Evolutionary conservation across 2,797 vertebrate species (phyloP), one percentile per base, ranked within the genome.

Genomic region (Delichon dasypus): DNA sequence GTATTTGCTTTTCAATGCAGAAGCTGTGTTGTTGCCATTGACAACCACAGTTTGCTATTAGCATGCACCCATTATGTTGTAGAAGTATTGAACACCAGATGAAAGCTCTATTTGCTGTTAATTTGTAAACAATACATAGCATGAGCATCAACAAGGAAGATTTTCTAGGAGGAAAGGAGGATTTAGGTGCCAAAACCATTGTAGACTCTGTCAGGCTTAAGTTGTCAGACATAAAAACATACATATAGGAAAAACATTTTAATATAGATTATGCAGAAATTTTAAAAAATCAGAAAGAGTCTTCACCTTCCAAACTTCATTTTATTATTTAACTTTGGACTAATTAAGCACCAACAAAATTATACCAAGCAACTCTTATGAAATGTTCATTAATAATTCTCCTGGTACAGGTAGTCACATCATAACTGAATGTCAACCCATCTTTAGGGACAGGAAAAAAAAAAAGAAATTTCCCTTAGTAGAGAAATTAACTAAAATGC

Each of bases 401-500:
- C 54, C 17, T 84, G 73, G 14, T 81, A 76, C 19, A 76, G 51
- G 34, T 92, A 86, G 55, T 94, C 51, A 91, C 16, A 91, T 84
- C 58, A 66, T 76, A 89, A 95, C 82, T 92, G 91, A 95, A 94
- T 93, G 87, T 86, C 87, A 96, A 45, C n/a, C 10, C 45, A 67
- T 86, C 87, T 86, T 86, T 90, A 88, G 70, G 73, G 91, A 91
- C 19, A 18, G 32, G 12, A 29, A 85, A 88, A 85, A 88, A 85
- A 81, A 94, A 82, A 94, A 21, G 2, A 60, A n/a, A 71, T 74
- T 95, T 90, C 42, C 36, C 22, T 95, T 95, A 87, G 91, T 62
- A 82, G 36, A 75, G 58, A 95, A 93, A 94, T 86, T 92, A 76
- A 79, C 85, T 86, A 84, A 95, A 96, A 93, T 91, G 66, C 58